Evolutionary conservation across 2,797 vertebrate genomes (phyloP).

Genomic region (Australoheros facetus): DNA sequence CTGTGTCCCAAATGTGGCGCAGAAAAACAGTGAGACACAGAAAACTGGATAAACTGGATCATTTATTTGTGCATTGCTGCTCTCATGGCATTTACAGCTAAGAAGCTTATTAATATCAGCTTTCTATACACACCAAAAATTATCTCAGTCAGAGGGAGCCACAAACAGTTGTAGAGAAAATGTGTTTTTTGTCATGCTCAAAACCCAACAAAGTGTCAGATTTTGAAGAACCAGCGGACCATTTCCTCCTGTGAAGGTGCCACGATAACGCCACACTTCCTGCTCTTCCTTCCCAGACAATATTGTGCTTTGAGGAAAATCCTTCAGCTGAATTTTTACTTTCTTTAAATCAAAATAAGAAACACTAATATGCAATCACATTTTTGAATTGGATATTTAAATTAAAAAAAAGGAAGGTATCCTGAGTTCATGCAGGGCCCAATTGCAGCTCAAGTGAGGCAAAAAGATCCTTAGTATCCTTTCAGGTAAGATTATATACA

Average conservation of each 20-base stretch:
- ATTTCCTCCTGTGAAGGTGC: background rate
- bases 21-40: background rate
- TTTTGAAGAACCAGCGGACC: background rate
- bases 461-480: background rate
- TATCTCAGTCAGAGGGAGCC: background rate
- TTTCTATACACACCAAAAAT: background rate
- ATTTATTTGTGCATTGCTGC: slow-evolving; percentile 38
- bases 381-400: background rate
- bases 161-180: background rate
- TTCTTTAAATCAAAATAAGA: background rate
- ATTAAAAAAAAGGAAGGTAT: no score
- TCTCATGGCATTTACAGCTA: slow-evolving; percentile 19
- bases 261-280: background rate
- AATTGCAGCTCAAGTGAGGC: no score
- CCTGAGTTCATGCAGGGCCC: no score
- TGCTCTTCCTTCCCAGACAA: background rate
- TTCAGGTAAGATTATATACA: background rate
- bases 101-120: background rate
- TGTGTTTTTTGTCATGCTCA: background rate
- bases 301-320: background rate
- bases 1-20: background rate
- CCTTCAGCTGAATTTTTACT: background rate
- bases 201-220: background rate
- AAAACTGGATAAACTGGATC: background rate
- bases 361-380: background rate